These are phyloP conservation scores for Xiphydria camelus DNA, from an alignment of 2,888 invertebrate genomes.

Conservation along the genomic window DNA sequence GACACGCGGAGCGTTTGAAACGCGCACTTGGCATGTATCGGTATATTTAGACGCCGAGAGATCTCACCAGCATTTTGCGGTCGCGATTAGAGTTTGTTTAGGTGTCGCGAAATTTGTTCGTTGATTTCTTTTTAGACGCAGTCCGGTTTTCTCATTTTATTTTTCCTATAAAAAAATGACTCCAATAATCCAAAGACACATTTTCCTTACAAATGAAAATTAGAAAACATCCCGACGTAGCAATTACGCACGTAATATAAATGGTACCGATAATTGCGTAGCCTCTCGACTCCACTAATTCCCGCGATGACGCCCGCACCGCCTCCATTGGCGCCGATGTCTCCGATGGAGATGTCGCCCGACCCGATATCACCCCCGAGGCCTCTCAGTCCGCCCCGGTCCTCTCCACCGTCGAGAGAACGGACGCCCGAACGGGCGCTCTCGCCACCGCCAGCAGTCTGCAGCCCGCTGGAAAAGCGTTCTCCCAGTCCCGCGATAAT, in stretches of 20 bases:
- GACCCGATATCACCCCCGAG: constrained; percentile 42
- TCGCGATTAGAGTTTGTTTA: no score
- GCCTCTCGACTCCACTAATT: constrained; percentile 60
- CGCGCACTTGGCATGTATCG: no score
- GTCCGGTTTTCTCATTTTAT: no score
- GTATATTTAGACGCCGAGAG: no score
- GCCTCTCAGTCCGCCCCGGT: constrained; percentile 32
- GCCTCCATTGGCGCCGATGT: constrained; percentile 61
- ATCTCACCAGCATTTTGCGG: no score
- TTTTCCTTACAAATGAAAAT: no score
- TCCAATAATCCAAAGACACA: not conserved
- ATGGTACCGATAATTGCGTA: constrained; percentile 43
- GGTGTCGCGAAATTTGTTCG: no score
- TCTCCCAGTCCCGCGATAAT: constrained; percentile 55
- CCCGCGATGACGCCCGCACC: constrained; percentile 50
- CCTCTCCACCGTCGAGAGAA: constrained; percentile 20
- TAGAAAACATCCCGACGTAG: no score
- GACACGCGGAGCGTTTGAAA: no score
- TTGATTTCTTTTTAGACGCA: no score
- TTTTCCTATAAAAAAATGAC: no score
- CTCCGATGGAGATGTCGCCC: constrained; percentile 48
- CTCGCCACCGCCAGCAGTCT: constrained; percentile 27
- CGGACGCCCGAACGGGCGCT: constrained; percentile 9
- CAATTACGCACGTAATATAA: no score
- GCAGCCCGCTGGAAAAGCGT: not conserved